Conservation (phyloP, 2,888 invertebrate genomes). For the Abscondita cerata region DNA sequence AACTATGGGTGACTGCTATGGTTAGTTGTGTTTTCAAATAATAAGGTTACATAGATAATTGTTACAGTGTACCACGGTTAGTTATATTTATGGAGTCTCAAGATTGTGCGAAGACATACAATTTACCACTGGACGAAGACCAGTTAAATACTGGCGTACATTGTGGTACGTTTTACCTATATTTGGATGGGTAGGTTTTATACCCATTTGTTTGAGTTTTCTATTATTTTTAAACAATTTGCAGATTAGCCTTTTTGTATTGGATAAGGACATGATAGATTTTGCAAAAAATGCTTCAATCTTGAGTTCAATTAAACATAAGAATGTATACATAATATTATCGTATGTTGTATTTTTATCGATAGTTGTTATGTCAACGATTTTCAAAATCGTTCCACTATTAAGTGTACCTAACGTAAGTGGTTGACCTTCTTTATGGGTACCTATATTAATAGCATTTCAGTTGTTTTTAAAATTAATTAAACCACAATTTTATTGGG, state of each 20-base stretch:
- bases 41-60: neutral
- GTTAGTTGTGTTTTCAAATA: no score
- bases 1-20: no score
- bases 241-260: neutral
- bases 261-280: no score
- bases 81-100: conserved; percentile 42
- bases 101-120: conserved; percentile 44
- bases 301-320: no score
- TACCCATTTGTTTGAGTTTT: no score
- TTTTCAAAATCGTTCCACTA: conserved; percentile 33
- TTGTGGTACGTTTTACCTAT: conserved; percentile 40
- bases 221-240: no score
- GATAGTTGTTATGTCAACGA: conserved; percentile 8
- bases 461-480: conserved; percentile 28
- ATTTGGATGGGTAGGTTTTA: conserved; percentile 35
- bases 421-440: neutral
- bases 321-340: no score
- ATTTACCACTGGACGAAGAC: conserved; percentile 39
- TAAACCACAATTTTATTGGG: conserved; percentile 46
- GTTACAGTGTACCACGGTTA: conserved; percentile 28
- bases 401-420: conserved; percentile 34
- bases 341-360: neutral
- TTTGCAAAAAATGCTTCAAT: neutral
- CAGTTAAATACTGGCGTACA: conserved; percentile 37
- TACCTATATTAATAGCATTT: neutral